A percentile compares a stretch with the other conserved stretches of the same genome.
These are phyloP conservation scores for Drosophila teissieri DNA, from an alignment of 1,140 invertebrate genomes.

Conservation along the genomic window DNA sequence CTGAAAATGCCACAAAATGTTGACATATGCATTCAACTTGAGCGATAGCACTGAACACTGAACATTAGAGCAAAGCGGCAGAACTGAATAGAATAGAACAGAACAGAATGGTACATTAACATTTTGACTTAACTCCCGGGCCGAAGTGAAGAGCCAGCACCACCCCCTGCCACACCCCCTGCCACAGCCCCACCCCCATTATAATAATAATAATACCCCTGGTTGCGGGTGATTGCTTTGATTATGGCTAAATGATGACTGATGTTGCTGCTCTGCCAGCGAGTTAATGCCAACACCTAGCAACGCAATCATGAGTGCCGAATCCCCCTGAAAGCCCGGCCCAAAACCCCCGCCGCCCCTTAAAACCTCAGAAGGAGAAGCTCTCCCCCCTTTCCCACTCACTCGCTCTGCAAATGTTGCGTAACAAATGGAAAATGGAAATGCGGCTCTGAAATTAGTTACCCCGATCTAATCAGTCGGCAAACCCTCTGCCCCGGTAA, in stretches of 20 bases:
- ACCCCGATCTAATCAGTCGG: conserved; percentile 76
- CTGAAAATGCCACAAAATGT: conserved; percentile 42
- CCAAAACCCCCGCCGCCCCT: too few relatives aligned
- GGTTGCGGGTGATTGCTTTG: conserved; percentile 52
- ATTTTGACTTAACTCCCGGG: conserved; percentile 33
- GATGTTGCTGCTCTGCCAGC: conserved; percentile 11
- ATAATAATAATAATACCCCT: conserved; percentile 13
- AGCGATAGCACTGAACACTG: neutral
- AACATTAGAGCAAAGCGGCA: too few relatives aligned
- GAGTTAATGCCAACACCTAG: conserved; percentile 68
- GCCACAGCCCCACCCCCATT: neutral
- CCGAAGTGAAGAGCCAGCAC: neutral
- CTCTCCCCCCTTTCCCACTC: neutral
- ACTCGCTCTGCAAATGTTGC: conserved; percentile 17
- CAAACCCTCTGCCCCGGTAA: conserved; percentile 34
- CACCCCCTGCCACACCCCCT: neutral
- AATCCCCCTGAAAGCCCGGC: neutral
- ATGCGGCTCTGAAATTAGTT: conserved; percentile 63
- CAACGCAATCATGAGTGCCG: conserved; percentile 51
- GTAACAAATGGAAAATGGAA: conserved; percentile 45
- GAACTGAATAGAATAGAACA: too few relatives aligned
- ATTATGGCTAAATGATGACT: conserved; percentile 55
- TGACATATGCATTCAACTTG: conserved; percentile 46
- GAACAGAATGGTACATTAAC: conserved; percentile 31
- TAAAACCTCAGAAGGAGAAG: too few relatives aligned